Evolutionary conservation across 2,888 invertebrate species (phyloP), one percentile per base, ranked within the genome.

Genomic region (Melinopterus prodromus): DNA sequence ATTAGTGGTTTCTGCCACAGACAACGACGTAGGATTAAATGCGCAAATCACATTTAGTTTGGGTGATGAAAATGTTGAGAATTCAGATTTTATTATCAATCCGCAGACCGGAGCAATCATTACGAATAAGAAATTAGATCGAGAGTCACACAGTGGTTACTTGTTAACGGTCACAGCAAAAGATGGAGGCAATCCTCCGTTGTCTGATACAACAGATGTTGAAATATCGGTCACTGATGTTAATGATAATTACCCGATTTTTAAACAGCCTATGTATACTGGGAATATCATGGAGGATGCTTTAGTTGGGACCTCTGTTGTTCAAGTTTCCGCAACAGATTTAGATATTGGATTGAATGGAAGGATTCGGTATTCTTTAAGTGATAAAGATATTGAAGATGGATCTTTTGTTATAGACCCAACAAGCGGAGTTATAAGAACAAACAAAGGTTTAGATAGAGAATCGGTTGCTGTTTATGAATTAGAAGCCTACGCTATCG

Each of bases 171-270:
- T 99, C 1, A 97, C 96, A 0, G 99, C 98, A 0, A 93, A 94
- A 82, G 99, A 99, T 88, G 97, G 98, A 1, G 99, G 99, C 0
- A 93, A 93, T 70, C 98, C 98, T 0, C 94, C 97, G 0, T 90
- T 98, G 15, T 96, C 96, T 0, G 98, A 99, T 86, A 98, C 97
- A 0, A 98, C 99, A 0, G 98, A 98, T 86, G 95, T 99, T 0
- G 98, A 99, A 88, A 97, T 99, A 84, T 95, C 96, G 0, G 95
- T 99, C 0, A 95, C 96, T 0, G 99, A 99, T 88, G 97, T 98
- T 0, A 99, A 99, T 87, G 99, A 99, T 87, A 98, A 98, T 87
- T 93, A 95, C 6, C 99, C 99, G 0, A 91, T 93, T 0, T 99
- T 99, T 89, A 95, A 95, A 84, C 94, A 95, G 81, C 92, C 94